Evolutionary conservation across 2,888 invertebrate species (phyloP).

Genomic region (Zaprionus lineosus): DNA sequence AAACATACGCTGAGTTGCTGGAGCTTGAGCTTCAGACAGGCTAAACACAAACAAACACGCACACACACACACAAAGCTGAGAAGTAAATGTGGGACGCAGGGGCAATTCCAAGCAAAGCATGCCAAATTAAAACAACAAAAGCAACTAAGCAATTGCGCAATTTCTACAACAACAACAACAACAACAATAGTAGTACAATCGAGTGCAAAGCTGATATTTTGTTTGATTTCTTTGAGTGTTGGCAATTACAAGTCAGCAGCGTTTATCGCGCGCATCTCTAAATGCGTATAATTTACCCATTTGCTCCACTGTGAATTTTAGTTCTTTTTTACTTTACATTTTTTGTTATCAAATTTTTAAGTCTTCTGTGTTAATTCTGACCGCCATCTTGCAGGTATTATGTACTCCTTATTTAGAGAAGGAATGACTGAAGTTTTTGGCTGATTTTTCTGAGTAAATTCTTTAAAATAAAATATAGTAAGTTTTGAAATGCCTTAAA

Average conservation of each 20-base stretch:
- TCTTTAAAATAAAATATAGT: no score
- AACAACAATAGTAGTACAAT: constrained; percentile 42
- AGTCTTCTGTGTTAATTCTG: not conserved
- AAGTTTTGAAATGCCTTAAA: no score
- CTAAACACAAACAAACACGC: no score
- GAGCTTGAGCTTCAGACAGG: constrained; percentile 23
- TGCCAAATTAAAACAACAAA: constrained; percentile 45
- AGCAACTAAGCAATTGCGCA: constrained; percentile 71
- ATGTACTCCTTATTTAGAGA: no score
- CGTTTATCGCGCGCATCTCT: constrained; percentile 29
- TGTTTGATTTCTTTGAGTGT: constrained; percentile 24
- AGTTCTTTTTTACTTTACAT: not conserved
- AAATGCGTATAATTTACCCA: constrained; percentile 20
- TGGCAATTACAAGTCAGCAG: constrained; percentile 10
- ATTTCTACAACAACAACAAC: constrained; percentile 56
- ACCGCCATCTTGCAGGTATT: no score
- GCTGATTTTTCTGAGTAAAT: no score
- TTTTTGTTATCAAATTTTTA: no score
- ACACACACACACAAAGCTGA: constrained; percentile 26
- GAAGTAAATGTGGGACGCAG: constrained; percentile 22
- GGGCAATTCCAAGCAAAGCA: constrained; percentile 27
- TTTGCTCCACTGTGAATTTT: constrained; percentile 28
- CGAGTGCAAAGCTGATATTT: constrained; percentile 34
- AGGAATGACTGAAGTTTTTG: no score
- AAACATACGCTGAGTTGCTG: no score